Base-by-base conservation (phyloP, 2,888 invertebrate genomes). In the Beris morrisii region DNA sequence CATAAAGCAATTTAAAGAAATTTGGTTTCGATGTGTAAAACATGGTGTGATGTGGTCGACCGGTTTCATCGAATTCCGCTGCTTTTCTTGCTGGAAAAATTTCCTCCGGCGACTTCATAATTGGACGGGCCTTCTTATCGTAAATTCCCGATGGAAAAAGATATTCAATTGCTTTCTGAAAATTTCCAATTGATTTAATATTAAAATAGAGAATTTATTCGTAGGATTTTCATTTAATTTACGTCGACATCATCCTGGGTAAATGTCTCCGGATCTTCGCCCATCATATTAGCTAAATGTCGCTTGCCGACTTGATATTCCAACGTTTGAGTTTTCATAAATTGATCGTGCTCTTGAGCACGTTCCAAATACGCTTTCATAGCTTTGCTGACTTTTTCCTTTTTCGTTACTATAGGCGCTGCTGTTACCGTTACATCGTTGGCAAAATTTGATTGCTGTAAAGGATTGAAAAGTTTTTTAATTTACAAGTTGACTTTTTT, bases 251-350 rank as follows among this genome's bases (percentile, higher is more conserved):
- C 93, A 64, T 88, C 85, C 77, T 97, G 93, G 0, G 91, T 91
- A 77, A 98, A 93, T 0, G 86, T 88, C 74, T 95, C 92, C 0
- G 92, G 89, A 83, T 97, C 91, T 79, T 90, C 89, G 0, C 97
- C 97, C 98, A 99, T 99, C 88, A 99, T 99, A 79, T 97, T 97
- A 0, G 99, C 98, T 70, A 99, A 85, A 83, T 99, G 97, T 43
- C 97, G 84, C 78, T 92, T 94, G 13, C 99, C 99, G 74, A 95
- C 88, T 78, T 93, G 89, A 79, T 88, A 99, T 74, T 96, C 93
- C 11, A 85, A 79, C 58, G 85, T 83, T 79, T 95, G 89, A 70
- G 86, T 85, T 74, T 88, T 85, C 86, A 97, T 92, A 75, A 95
- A 93, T 69, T 88, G 86, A 75, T 94, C 91, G 76, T 95, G 89